Evolutionary conservation across 2,797 vertebrate genomes (phyloP).

Genomic region (Protosalanx chinensis): DNA sequence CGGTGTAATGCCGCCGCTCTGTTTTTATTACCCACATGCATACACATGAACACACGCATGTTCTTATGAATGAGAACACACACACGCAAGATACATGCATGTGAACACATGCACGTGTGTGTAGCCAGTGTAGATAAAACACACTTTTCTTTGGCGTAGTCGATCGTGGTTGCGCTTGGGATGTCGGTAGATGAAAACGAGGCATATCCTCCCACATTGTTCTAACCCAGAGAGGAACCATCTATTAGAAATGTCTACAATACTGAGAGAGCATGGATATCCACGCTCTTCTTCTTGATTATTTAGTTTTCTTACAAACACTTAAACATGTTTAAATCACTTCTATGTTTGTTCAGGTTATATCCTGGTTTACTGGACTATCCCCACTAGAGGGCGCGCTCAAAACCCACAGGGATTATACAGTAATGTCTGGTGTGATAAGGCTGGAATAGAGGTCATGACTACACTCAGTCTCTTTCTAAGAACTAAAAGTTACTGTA

Average conservation of each 20-base stretch:
- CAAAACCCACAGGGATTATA: slow-evolving; percentile 52
- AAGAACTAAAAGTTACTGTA: background rate
- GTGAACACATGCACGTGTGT: background rate
- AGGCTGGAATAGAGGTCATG: background rate
- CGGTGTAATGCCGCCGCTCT: slow-evolving; percentile 36
- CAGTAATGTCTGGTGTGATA: background rate
- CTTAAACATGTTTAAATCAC: too few relatives aligned
- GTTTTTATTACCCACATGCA: slow-evolving; percentile 57
- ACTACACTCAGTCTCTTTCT: background rate
- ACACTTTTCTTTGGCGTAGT: slow-evolving; percentile 13
- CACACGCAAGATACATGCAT: slow-evolving; percentile 45
- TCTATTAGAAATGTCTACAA: background rate
- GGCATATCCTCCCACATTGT: background rate
- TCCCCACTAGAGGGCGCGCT: slow-evolving; percentile 67
- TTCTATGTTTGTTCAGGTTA: background rate
- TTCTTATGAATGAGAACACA: background rate
- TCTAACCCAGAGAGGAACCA: background rate
- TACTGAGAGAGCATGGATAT: background rate
- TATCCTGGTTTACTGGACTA: background rate
- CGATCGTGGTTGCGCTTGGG: too few relatives aligned
- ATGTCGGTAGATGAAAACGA: too few relatives aligned
- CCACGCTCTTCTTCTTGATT: background rate
- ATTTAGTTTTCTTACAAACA: too few relatives aligned
- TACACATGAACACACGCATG: slow-evolving; percentile 42
- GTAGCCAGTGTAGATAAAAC: slow-evolving; percentile 11